Percentiles rank a stretch among this genome's conserved stretches.
phyloP scores from a whole-genome alignment of 2,797 vertebrate species.

The Pantherophis vulpinus region DNA sequence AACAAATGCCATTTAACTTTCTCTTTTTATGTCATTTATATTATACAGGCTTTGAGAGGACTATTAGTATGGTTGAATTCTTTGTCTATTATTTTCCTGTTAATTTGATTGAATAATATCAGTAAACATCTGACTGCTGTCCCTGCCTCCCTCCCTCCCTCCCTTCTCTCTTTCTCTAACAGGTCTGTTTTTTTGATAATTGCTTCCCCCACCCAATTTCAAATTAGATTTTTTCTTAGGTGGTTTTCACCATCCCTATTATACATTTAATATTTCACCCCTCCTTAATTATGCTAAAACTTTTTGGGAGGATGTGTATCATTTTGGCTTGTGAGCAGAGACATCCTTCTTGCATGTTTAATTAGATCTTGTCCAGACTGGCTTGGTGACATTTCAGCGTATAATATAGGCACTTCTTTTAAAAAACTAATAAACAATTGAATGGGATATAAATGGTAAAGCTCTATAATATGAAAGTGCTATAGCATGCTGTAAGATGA shows the following conservation, averaged over 20 bases:
- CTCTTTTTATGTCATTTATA: slow-evolving; percentile 64
- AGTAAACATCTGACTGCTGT: slow-evolving; percentile 67
- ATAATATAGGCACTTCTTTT: slow-evolving; percentile 14
- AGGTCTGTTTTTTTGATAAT: slow-evolving; percentile 63
- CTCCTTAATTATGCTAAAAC: slow-evolving; percentile 38
- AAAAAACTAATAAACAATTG: slow-evolving; percentile 48
- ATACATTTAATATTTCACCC: slow-evolving; percentile 46
- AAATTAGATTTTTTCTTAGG: slow-evolving; percentile 51
- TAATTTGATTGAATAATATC: slow-evolving; percentile 61
- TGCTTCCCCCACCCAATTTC: slow-evolving; percentile 51
- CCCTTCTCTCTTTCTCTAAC: slow-evolving; percentile 36
- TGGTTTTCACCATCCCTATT: slow-evolving; percentile 51
- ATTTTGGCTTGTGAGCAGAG: slow-evolving; percentile 42
- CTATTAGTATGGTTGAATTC: slow-evolving; percentile 65
- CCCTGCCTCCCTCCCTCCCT: slow-evolving; percentile 20
- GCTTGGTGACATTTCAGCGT: slow-evolving; percentile 25
- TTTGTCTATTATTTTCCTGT: slow-evolving; percentile 68
- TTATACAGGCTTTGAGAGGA: slow-evolving; percentile 67
- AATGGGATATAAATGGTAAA: not conserved
- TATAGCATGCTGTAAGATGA: not conserved
- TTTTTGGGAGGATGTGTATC: slow-evolving; percentile 41
- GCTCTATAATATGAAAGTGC: not conserved
- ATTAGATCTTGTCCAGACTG: slow-evolving; percentile 38
- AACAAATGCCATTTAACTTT: slow-evolving; percentile 70
- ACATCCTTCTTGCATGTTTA: slow-evolving; percentile 51